A percentile compares a stretch with the other conserved stretches of the same genome.
Evolutionary conservation across 35 echinoderm and acorn worm genomes (phyloP).

Genomic region (Ophiothrix spiculata): DNA sequence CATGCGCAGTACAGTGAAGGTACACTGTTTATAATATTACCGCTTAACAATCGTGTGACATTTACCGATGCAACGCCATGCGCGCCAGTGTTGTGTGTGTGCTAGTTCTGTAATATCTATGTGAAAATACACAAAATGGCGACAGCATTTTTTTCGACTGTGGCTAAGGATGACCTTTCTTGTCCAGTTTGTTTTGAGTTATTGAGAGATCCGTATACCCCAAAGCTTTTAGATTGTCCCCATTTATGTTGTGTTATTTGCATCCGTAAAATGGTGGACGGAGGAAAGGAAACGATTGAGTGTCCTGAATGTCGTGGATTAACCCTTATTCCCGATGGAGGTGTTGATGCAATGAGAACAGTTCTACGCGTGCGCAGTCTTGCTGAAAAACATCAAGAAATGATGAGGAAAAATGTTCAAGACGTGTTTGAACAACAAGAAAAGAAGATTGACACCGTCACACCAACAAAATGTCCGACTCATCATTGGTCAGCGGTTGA

Average conservation of each 20-base stretch:
- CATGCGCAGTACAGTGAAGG: too few relatives aligned
- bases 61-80: too few relatives aligned
- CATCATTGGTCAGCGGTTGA: background rate
- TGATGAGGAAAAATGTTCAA: background rate
- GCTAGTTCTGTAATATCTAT: too few relatives aligned
- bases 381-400: background rate
- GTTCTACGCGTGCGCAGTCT: background rate
- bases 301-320: background rate
- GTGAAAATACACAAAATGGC: too few relatives aligned
- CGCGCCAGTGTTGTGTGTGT: too few relatives aligned
- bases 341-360: background rate
- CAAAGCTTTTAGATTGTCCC: background rate
- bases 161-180: background rate
- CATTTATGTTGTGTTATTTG: background rate
- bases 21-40: too few relatives aligned
- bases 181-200: background rate
- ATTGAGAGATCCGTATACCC: background rate
- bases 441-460: background rate
- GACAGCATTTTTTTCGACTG: background rate
- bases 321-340: background rate
- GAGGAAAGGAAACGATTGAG: background rate
- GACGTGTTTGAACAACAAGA: background rate
- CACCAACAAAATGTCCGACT: background rate
- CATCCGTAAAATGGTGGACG: background rate
- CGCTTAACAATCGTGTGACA: too few relatives aligned